Percentiles rank a stretch among this genome's conserved stretches.
These are phyloP conservation scores for Cnemophilus loriae DNA, from an alignment of 2,113 vertebrate species.

Conservation along the genomic window DNA sequence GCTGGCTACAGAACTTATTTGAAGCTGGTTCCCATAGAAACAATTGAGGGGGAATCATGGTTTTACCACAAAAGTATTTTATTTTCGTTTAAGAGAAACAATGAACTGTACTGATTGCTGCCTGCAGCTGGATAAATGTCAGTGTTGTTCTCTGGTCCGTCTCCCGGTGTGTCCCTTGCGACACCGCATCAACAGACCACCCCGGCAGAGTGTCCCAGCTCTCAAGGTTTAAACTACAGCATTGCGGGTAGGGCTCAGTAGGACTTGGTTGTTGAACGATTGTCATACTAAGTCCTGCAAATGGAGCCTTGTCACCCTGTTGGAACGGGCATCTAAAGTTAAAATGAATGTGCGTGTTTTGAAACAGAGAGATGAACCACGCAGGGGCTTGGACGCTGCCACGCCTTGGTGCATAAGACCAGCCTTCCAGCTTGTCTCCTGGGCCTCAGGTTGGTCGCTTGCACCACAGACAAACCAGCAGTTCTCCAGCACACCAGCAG, in stretches of 20 bases:
- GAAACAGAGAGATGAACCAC: not conserved
- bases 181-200: not conserved
- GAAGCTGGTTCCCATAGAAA: constrained; percentile 29
- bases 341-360: not conserved
- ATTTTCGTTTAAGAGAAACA: not conserved
- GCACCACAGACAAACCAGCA: not conserved
- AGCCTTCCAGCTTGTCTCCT: not conserved
- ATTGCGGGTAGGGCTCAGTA: not conserved
- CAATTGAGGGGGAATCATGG: not conserved
- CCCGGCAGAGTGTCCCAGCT: not conserved
- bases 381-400: fast-evolving
- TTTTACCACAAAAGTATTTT: not conserved
- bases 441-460: not conserved
- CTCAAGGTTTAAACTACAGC: not conserved
- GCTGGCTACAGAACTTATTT: not conserved
- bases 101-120: not conserved
- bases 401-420: not conserved
- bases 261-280: not conserved
- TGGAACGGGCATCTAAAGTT: not conserved
- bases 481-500: not conserved
- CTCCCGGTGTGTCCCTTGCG: too few species aligned
- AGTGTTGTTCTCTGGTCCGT: not conserved
- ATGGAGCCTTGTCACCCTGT: fast-evolving
- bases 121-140: not conserved
- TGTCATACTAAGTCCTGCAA: not conserved